Base-by-base conservation (phyloP, 2,113 vertebrate species). In the Telmatochromis sp. region DNA sequence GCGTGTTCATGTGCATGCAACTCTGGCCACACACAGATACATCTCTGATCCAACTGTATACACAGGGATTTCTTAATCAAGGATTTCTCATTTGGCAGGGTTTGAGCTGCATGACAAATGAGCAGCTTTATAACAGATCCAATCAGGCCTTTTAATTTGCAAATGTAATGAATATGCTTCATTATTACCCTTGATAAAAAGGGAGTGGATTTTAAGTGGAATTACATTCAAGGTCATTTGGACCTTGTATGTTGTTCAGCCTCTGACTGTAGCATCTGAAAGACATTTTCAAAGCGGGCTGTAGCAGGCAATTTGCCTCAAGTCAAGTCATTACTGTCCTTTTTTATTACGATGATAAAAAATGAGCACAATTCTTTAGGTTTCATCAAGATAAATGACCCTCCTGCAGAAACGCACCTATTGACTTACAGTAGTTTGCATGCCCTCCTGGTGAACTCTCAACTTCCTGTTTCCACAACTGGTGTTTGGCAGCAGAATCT, bases 391-490 rank as follows among this genome's bases (percentile, higher is more conserved):
- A 97, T 94, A 81, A 95, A 95, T 91, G 89, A 84, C 84, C 87
- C 94, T 94, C 85, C 88, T 93, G 90, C 90, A 93, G 89, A 96
- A 96, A 93, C 88, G 93, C 93, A 94, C 95, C 93, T 96, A 94
- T 91, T 97, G 96, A 96, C 96, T 96, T 97, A 96, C 97, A 97
- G 96, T 97, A 97, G 96, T 96, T 96, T 97, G 60, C 88, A 86
- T 96, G 95, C 88, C 96, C 96, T 95, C 87, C 40, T 65, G 54
- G 54, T 97, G 97, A 97, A 97, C 96, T 92, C 89, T 91, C 86
- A 58, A 91, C 96, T 97, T 97, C 96, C 97, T 95, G 94, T 97
- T 97, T 97, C 96, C 91, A 50, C 47, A 68, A 90, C 89, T 92
- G 92, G 53, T 95, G 95, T 90, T 94, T 89, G 92, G 93, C 91